Conservation (phyloP, 2,797 vertebrate species). For the Sebastes paucispinis region DNA sequence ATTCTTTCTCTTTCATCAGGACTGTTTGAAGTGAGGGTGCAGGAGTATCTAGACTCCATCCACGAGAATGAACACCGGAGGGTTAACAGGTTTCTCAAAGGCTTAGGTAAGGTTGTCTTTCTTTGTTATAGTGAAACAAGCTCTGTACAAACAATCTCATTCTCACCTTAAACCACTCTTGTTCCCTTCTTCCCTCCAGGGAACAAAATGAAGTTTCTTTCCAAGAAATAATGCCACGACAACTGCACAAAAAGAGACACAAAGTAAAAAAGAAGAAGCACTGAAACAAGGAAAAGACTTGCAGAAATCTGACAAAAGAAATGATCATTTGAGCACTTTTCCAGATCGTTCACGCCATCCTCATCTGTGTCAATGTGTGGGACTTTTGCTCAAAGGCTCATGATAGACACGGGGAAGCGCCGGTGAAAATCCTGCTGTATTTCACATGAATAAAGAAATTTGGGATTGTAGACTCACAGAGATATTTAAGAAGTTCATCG, state of each 20-base stretch:
- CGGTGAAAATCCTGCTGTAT: conserved; percentile 15
- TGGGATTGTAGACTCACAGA: neutral
- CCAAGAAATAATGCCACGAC: conserved; percentile 87
- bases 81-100: conserved; percentile 95
- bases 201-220: conserved; percentile 97
- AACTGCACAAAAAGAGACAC: neutral
- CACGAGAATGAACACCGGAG: conserved; percentile 92
- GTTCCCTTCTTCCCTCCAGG: conserved; percentile 74
- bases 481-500: neutral
- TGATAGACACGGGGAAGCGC: neutral
- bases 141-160: neutral
- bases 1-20: conserved; percentile 77
- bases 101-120: conserved; percentile 86
- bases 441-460: conserved; percentile 2
- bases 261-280: neutral
- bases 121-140: neutral
- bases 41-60: conserved; percentile 95
- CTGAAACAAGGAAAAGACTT: neutral
- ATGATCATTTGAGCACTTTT: neutral
- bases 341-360: neutral
- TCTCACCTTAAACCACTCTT: neutral
- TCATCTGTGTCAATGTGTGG: neutral
- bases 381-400: neutral
- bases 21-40: conserved; percentile 94
- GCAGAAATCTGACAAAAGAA: neutral